These are phyloP conservation scores for Helicoverpa zea DNA, from an alignment of 1,140 invertebrate genomes.

Conservation along the genomic window DNA sequence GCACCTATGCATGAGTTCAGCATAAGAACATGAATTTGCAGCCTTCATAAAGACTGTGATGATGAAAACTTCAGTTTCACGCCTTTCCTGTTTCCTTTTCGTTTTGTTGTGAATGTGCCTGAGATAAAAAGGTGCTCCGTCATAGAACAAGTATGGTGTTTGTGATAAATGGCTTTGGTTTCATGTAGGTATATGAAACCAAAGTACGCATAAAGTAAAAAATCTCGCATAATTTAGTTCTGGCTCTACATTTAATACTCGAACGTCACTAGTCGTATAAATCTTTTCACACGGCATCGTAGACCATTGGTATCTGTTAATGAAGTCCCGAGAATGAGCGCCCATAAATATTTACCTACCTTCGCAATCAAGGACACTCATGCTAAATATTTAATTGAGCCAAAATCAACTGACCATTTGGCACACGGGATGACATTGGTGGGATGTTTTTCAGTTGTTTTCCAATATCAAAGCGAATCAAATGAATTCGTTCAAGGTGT, in stretches of 20 bases:
- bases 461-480: conserved; percentile 23
- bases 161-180: no score
- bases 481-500: conserved; percentile 24
- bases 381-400: conserved; percentile 29
- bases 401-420: conserved; percentile 19
- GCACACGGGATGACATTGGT: neutral
- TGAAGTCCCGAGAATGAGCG: neutral
- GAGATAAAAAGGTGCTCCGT: neutral
- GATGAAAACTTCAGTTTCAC: neutral
- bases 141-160: no score
- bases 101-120: neutral
- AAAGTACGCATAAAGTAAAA: no score
- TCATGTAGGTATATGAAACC: no score
- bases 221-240: no score
- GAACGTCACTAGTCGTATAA: no score
- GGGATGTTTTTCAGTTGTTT: conserved; percentile 18
- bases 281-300: no score
- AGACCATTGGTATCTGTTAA: neutral
- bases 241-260: no score
- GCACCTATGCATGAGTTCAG: no score
- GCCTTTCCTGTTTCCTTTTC: neutral
- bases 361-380: neutral
- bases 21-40: conserved; percentile 1
- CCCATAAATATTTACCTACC: conserved; percentile 1
- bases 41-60: neutral